These are phyloP conservation scores for Parauchenoglanis ngamensis DNA, from an alignment of 2,797 vertebrate species.

Conservation along the genomic window DNA sequence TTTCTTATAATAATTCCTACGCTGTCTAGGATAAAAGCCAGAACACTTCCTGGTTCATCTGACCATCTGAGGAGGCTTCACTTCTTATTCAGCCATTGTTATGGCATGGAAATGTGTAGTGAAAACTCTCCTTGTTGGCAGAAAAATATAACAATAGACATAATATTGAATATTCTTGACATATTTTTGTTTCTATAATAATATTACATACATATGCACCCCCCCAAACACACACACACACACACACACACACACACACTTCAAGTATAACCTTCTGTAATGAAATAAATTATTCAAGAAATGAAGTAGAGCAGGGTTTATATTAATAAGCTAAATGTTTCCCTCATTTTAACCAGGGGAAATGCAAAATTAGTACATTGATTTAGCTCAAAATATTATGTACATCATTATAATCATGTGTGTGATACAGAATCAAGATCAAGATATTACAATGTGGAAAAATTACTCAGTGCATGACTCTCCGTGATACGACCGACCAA, in stretches of 20 bases:
- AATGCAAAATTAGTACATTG: constrained; percentile 27
- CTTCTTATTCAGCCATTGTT: not conserved
- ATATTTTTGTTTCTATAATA: not conserved
- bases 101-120: not conserved
- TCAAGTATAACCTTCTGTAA: not conserved
- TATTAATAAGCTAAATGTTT: not conserved
- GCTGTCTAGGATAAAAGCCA: not conserved
- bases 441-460: constrained; percentile 7
- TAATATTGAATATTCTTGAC: not conserved
- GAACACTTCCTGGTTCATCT: not conserved
- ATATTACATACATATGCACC: not conserved
- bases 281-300: constrained; percentile 15
- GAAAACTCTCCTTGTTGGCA: not conserved
- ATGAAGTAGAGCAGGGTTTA: not conserved
- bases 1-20: not conserved
- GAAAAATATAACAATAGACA: not conserved
- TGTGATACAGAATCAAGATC: constrained; percentile 39
- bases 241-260: not conserved
- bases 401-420: constrained; percentile 22
- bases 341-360: constrained; percentile 27
- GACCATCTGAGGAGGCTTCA: not conserved
- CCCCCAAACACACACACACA: not conserved
- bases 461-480: constrained; percentile 42
- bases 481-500: constrained; percentile 25
- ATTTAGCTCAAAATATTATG: constrained; percentile 33